A percentile compares a stretch with the other conserved stretches of the same genome.
Evolutionary conservation across 2,797 vertebrate species (phyloP).

Genomic region (Tapirus indicus): DNA sequence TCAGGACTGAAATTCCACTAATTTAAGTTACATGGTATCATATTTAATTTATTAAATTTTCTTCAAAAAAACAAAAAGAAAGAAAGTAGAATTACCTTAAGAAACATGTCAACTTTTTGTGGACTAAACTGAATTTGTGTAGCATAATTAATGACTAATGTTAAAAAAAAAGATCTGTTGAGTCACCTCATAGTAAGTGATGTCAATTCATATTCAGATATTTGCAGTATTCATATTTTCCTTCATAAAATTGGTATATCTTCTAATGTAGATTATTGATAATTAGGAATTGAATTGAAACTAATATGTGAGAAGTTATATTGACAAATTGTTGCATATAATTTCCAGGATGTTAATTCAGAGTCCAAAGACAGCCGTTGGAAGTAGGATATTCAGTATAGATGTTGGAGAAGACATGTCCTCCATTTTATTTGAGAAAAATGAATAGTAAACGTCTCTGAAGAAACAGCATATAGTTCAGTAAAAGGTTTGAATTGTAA

Average conservation of each 20-base stretch:
- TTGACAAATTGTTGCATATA: not conserved
- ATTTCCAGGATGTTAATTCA: not conserved
- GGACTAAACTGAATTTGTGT: not conserved
- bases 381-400: not conserved
- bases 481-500: not conserved
- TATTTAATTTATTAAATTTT: constrained; percentile 19
- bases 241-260: not conserved
- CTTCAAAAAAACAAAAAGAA: not conserved
- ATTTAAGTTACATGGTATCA: not conserved
- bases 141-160: not conserved
- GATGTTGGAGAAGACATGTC: not conserved
- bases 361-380: not conserved
- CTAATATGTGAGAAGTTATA: not conserved
- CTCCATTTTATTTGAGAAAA: not conserved
- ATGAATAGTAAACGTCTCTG: not conserved
- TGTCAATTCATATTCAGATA: not conserved
- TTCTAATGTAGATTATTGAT: not conserved
- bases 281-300: constrained; percentile 10
- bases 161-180: not conserved
- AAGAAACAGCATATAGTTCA: not conserved
- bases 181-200: not conserved
- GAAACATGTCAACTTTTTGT: not conserved
- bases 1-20: not conserved
- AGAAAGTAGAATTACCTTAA: constrained; percentile 27
- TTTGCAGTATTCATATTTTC: not conserved